phyloP scores from a whole-genome alignment of 1,140 invertebrate genomes.

The Neodiprion pinetum region DNA sequence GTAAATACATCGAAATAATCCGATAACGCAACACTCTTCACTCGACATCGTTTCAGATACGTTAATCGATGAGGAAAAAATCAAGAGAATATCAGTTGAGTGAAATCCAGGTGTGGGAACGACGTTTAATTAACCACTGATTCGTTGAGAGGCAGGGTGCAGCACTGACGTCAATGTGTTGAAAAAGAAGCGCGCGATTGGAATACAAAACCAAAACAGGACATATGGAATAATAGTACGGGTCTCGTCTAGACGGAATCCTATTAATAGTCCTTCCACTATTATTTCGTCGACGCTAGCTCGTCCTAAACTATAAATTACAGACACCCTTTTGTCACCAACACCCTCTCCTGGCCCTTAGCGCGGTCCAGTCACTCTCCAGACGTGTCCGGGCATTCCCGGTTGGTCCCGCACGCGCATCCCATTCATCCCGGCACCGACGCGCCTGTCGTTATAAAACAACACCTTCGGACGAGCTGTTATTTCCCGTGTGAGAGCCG shows the following conservation, averaged over 20 bases:
- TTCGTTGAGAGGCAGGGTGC: not conserved
- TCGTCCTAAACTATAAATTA: conserved; percentile 18
- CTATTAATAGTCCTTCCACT: conserved; percentile 18
- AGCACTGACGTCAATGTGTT: not conserved
- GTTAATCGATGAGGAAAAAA: no score
- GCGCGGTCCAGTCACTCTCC: not conserved
- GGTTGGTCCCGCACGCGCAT: conserved; percentile 10
- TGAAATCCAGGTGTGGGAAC: not conserved
- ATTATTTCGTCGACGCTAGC: conserved; percentile 15
- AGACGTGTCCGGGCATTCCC: not conserved
- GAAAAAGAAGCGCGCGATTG: not conserved
- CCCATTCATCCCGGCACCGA: conserved; percentile 9
- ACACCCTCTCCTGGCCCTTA: not conserved
- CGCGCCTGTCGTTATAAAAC: conserved; percentile 16
- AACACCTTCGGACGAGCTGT: conserved; percentile 18
- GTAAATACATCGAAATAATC: no score
- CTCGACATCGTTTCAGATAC: no score
- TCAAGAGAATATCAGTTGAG: not conserved
- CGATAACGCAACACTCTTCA: no score
- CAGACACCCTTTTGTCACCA: conserved; percentile 15
- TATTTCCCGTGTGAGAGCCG: conserved; percentile 2
- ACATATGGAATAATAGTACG: conserved; percentile 12
- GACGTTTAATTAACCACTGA: not conserved
- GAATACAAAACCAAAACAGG: conserved; percentile 11
- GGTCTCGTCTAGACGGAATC: conserved; percentile 4